Percentiles rank a stretch among this genome's conserved stretches.
Conservation (phyloP, 2,888 invertebrate species). For the Drosophila villosipedis region DNA sequence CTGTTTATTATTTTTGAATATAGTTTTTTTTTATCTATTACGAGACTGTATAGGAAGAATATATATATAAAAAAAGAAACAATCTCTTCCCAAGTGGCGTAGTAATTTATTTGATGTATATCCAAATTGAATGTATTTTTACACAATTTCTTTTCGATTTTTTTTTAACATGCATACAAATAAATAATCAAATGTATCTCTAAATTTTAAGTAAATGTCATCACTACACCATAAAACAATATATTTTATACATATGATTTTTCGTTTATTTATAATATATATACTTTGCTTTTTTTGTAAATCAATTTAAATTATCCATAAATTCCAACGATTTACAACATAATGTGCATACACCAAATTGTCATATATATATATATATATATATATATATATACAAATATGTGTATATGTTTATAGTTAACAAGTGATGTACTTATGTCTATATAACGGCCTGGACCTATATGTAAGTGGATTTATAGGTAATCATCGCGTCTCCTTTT, state of each 20-base stretch:
- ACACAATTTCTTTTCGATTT: constrained; percentile 53
- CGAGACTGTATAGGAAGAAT: constrained; percentile 51
- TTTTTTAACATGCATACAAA: constrained; percentile 43
- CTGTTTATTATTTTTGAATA: constrained; percentile 39
- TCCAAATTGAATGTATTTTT: constrained; percentile 54
- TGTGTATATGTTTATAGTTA: constrained; percentile 13
- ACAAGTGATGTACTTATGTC: constrained; percentile 6
- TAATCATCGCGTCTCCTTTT: constrained; percentile 14
- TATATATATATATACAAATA: constrained; percentile 2
- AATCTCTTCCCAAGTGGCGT: constrained; percentile 51
- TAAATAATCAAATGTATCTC: constrained; percentile 49
- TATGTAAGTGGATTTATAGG: not conserved
- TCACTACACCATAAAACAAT: constrained; percentile 49
- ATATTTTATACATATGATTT: constrained; percentile 39
- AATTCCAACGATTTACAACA: constrained; percentile 49
- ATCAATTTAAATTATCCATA: constrained; percentile 42
- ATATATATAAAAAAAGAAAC: constrained; percentile 20
- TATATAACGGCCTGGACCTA: not conserved
- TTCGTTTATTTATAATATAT: constrained; percentile 45
- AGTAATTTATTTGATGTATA: constrained; percentile 61
- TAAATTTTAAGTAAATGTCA: constrained; percentile 61
- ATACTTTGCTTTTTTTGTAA: constrained; percentile 30
- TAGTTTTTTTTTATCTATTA: constrained; percentile 32
- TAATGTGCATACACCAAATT: constrained; percentile 34
- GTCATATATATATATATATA: constrained; percentile 8